Evolutionary conservation across 2,797 vertebrate genomes (phyloP), one percentile per base, ranked within the genome.

Genomic region (Sebastes paucispinis): DNA sequence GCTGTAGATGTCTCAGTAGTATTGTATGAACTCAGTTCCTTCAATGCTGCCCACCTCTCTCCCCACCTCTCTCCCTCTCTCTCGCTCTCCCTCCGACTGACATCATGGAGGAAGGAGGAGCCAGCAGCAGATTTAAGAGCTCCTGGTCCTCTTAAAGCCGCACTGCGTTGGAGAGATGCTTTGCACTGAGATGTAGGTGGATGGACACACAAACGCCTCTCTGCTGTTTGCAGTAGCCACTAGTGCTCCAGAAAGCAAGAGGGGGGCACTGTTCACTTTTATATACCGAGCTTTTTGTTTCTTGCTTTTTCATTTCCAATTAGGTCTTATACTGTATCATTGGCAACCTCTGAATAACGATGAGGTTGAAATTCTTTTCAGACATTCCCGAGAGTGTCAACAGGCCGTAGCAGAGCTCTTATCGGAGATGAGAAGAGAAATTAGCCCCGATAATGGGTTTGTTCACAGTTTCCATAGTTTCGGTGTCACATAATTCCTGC

Each of bases 41-140:
- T 94, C 91, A 91, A 83, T 83, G 85, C 94, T 79, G 93, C 95
- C 95, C 93, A 94, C 93, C 82, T 91, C 93, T 93, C 95, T 92
- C 86, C 95, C 95, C 93, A 94, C 93, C 82, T 91, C 93, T 93
- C 95, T 92, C 86, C 72, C 92, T 91, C 91, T 91, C 89, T 91
- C 89, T 91, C 89, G 47, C 93, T 90, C 93, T 91, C 77, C 87
- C 91, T 85, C 66, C 59, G 84, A 85, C 94, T 98, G 97, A 98
- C 97, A 95, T 98, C 97, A 97, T 91, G 84, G 88, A 54, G 66
- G 88, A 88, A 94, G 97, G 94, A 96, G 96, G 96, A 96, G 94
- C 88, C 93, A 91, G 34, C 14, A 74, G 32, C 91, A 83, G 81
- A 91, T 92, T 93, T 94, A 93, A 91, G 91, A 91, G 91, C 92